phyloP scores from a whole-genome alignment of 35 echinoderm and acorn worm species.

The Nesometra sesokonis region DNA sequence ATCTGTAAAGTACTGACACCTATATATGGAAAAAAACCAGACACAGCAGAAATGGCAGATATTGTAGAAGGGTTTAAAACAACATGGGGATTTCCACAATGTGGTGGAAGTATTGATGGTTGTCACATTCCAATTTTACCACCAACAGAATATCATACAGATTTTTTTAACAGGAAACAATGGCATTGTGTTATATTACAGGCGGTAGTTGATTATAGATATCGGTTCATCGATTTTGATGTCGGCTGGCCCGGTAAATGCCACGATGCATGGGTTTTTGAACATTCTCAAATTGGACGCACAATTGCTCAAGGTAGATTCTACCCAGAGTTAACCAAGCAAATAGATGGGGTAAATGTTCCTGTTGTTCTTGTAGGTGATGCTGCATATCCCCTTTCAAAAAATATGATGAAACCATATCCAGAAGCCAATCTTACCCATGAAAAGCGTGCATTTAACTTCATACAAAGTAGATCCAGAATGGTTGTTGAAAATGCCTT shows the following conservation, averaged over 20 bases:
- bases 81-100: background rate
- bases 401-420: background rate
- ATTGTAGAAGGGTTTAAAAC: background rate
- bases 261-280: background rate
- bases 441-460: background rate
- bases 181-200: background rate
- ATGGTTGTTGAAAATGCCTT: constrained; percentile 7
- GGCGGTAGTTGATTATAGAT: background rate
- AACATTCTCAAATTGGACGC: background rate
- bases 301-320: background rate
- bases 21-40: no score
- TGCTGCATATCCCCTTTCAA: background rate
- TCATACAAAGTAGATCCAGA: background rate
- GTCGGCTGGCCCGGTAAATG: background rate
- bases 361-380: background rate
- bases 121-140: background rate
- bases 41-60: no score
- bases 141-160: background rate
- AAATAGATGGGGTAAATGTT: background rate
- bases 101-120: background rate
- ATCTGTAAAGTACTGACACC: no score
- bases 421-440: background rate
- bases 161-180: background rate
- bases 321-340: background rate
- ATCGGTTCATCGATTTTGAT: background rate